phyloP scores from a whole-genome alignment of 2,797 vertebrate genomes.

The Psittacula derbiana region DNA sequence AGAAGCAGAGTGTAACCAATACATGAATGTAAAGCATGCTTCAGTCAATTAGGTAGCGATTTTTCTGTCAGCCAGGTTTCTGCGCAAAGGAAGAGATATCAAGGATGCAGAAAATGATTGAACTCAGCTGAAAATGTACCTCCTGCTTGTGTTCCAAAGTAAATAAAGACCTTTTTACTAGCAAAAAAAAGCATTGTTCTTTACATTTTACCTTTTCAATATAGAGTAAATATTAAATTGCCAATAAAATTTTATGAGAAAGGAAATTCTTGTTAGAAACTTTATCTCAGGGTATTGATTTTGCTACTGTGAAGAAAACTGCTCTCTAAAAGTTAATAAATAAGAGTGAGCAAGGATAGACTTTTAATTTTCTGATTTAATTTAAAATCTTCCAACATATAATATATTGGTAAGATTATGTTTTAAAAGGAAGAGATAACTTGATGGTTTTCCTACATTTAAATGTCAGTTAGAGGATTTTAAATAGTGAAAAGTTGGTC shows the following conservation, averaged over 20 bases:
- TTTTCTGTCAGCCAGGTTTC: conserved; percentile 62
- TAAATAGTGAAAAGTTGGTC: neutral
- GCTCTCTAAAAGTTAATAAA: conserved; percentile 37
- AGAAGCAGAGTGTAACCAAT: conserved; percentile 13
- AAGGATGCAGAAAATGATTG: conserved; percentile 65
- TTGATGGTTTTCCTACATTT: neutral
- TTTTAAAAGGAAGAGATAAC: neutral
- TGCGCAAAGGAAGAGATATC: conserved; percentile 49
- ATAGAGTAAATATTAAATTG: conserved; percentile 32
- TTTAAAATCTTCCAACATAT: neutral
- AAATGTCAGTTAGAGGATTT: neutral
- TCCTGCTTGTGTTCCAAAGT: conserved; percentile 66
- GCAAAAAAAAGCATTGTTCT: conserved; percentile 10
- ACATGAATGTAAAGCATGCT: neutral
- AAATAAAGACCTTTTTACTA: conserved; percentile 60
- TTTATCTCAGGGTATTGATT: conserved; percentile 51
- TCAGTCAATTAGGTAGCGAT: conserved; percentile 60
- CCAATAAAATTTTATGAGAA: conserved; percentile 37
- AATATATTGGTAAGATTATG: neutral
- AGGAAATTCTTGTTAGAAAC: conserved; percentile 30
- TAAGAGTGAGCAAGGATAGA: neutral
- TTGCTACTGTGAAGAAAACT: conserved; percentile 19
- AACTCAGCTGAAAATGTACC: conserved; percentile 66
- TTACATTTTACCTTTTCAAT: neutral
- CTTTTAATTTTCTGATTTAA: conserved; percentile 22